Base-by-base conservation (phyloP, 2,113 vertebrate genomes). In the Greenwoodochromis staneri region DNA sequence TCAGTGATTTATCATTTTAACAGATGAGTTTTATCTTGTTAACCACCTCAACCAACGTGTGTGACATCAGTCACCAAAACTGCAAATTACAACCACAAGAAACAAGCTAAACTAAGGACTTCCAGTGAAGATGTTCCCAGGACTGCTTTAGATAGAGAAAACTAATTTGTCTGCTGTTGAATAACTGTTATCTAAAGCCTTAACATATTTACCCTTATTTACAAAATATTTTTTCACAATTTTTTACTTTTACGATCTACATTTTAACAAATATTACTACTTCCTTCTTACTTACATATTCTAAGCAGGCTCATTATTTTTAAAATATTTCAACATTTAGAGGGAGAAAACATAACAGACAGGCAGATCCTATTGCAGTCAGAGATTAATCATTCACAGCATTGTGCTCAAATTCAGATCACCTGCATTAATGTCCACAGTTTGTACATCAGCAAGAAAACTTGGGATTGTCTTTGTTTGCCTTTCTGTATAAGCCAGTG, bases 171-270 rank as follows among this genome's bases (percentile, higher is more conserved):
- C 63, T 69, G 36, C 63, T 1, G 4, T 4, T 69, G 12, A 69
- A 69, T 40, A 69, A 40, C 7, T 69, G 59, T 61, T 31, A 61
- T 61, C 9, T 27, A 54, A 51, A 51, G 49, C 49, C 49, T n/a
- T 51, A 51, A 54, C 5, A 55, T 24, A 55, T 55, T 57, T 57
- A 57, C 53, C 21, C 53, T 27, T 24, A 24, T 24, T 57, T 31
- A 59, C 14, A 59, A 29, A 27, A 59, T 59, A 1, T 29, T 0
- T 59, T 16, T 59, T 59, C 4, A 2, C 29, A 63, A 19, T 17
- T 34, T 34, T 0, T 63, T 63, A 19, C 59, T 63, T 63, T 34
- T 34, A 34, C 3, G 1, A 36, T 34, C 16, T 34, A 63, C 59
- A 63, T 63, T 63, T 63, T 63, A 2, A 66, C 9, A 36, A 19